Evolutionary conservation across 2,888 invertebrate genomes (phyloP).

Genomic region (Lissocephala sabroskyi): DNA sequence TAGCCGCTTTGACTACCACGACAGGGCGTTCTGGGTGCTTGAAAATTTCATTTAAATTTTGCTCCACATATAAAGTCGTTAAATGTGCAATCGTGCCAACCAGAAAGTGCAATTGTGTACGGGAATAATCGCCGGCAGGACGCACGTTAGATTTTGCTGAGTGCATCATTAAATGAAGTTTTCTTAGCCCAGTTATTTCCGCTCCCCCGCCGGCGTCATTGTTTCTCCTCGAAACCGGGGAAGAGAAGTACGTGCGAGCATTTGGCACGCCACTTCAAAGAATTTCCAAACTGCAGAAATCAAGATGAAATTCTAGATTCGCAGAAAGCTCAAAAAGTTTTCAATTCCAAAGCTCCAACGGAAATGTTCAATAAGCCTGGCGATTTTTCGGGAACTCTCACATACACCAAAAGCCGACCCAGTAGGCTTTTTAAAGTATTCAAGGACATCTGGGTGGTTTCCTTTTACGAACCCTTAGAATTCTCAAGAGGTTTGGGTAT

Average conservation of each 20-base stretch:
- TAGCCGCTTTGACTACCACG: no score
- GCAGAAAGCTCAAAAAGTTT: no score
- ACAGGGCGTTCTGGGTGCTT: not conserved
- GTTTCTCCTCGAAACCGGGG: no score
- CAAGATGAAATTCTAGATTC: no score
- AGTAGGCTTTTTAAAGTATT: no score
- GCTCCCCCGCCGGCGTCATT: not conserved
- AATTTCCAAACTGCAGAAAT: not conserved
- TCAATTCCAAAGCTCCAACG: no score
- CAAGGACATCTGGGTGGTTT: no score
- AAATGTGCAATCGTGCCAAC: constrained; percentile 54
- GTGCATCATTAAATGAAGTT: constrained; percentile 53
- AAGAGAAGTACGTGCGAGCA: not conserved
- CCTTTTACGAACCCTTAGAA: no score
- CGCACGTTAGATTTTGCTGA: constrained; percentile 58
- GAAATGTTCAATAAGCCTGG: no score
- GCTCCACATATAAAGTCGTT: constrained; percentile 24
- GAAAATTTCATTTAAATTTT: constrained; percentile 57
- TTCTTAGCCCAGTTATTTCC: constrained; percentile 14
- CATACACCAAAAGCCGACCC: no score
- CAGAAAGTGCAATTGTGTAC: not conserved
- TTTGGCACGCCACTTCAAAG: not conserved
- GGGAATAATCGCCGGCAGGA: constrained; percentile 52
- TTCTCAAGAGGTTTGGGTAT: no score
- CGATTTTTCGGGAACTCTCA: no score